phyloP scores from a whole-genome alignment of 2,797 vertebrate genomes.

The Gila robusta region DNA sequence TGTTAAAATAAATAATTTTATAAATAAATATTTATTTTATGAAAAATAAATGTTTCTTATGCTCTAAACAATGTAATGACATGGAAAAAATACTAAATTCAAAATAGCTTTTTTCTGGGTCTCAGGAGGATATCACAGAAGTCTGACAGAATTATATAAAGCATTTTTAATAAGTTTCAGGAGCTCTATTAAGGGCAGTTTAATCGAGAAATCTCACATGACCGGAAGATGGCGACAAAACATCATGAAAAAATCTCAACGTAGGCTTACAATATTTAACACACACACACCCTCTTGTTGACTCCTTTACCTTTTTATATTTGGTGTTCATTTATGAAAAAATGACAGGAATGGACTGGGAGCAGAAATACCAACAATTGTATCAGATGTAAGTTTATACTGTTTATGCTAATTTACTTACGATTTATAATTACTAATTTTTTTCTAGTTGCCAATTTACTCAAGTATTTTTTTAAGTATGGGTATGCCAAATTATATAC shows the following conservation, averaged over 20 bases:
- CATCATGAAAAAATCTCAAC: not conserved
- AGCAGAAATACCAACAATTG: not conserved
- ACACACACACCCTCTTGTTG: not conserved
- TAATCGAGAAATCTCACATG: not conserved
- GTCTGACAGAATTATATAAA: too few relatives aligned
- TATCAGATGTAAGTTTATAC: not conserved
- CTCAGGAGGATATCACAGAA: too few relatives aligned
- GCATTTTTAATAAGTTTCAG: too few relatives aligned
- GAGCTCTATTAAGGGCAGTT: not conserved
- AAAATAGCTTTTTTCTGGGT: too few relatives aligned
- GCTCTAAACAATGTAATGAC: too few relatives aligned
- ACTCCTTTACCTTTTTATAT: not conserved
- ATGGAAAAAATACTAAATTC: too few relatives aligned
- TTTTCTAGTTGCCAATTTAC: not conserved
- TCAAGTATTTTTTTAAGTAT: not conserved
- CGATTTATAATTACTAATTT: not conserved
- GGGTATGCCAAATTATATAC: not conserved
- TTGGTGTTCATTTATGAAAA: not conserved
- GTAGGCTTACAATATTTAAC: not conserved
- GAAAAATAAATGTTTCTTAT: too few relatives aligned
- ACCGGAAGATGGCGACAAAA: slow-evolving; percentile 53
- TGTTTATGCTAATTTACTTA: not conserved
- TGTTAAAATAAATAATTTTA: too few relatives aligned
- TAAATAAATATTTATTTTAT: too few relatives aligned
- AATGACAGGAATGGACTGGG: not conserved